These are phyloP conservation scores for Phodopus roborovskii DNA, from an alignment of 2,113 vertebrate species.

Conservation along the genomic window DNA sequence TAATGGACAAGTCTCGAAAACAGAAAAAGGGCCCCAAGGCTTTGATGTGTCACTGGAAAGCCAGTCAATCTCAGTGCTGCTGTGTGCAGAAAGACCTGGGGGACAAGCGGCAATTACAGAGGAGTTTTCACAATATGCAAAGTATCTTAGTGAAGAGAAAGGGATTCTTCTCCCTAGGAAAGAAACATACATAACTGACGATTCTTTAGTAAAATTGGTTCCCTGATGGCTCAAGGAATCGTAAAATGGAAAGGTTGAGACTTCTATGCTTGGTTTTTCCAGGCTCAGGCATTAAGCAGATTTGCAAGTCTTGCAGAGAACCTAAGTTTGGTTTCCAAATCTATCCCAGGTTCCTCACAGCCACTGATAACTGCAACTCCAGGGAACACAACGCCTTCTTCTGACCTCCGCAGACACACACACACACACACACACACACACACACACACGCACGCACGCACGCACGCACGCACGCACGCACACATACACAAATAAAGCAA, in stretches of 20 bases:
- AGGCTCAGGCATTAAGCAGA: too few species aligned
- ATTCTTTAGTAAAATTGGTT: not conserved
- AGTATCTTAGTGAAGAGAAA: not conserved
- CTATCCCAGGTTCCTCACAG: not conserved
- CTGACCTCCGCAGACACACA: too few species aligned
- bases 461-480: not conserved
- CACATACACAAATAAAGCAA: not conserved
- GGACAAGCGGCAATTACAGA: not conserved
- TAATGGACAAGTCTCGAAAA: constrained; percentile 17
- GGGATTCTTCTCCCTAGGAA: not conserved
- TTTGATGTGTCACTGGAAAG: not conserved
- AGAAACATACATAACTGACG: not conserved
- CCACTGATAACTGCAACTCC: not conserved
- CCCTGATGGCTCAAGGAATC: not conserved
- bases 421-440: not conserved
- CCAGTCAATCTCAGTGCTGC: not conserved
- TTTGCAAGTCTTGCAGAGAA: not conserved
- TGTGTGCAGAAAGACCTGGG: not conserved
- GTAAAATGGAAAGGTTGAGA: not conserved
- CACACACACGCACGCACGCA: too few species aligned
- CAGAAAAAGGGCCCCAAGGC: not conserved
- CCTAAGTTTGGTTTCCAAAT: not conserved
- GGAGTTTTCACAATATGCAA: not conserved
- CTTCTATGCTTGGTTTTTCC: not conserved
- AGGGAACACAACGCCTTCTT: not conserved